Conservation (phyloP, 2,888 invertebrate genomes). For the Ditula angustiorana region DNA sequence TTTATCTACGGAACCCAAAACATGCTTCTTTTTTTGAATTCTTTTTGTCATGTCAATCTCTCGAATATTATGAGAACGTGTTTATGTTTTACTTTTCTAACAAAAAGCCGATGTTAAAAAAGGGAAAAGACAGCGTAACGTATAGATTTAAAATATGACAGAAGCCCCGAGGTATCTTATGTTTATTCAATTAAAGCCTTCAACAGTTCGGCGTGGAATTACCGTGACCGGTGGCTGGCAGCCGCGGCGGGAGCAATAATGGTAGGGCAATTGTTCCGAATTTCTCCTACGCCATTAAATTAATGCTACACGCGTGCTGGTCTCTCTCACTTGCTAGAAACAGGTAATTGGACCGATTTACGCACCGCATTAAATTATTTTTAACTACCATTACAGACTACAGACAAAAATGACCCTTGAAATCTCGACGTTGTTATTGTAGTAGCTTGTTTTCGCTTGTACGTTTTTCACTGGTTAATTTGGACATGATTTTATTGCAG, state of each 20-base stretch:
- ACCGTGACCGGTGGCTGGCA: constrained; percentile 20
- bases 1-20: no score
- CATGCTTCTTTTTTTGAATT: no score
- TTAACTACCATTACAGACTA: constrained; percentile 54
- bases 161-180: constrained; percentile 19
- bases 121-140: no score
- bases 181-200: constrained; percentile 35
- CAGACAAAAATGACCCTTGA: constrained; percentile 50
- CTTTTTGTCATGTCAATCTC: no score
- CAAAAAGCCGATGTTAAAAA: no score
- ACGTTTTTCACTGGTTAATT: constrained; percentile 56
- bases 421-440: constrained; percentile 41
- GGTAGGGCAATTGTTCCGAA: constrained; percentile 70
- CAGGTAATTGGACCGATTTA: constrained; percentile 74
- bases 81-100: no score
- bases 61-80: no score
- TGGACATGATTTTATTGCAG: constrained; percentile 67
- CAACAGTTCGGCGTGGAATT: constrained; percentile 3
- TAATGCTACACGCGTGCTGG: constrained; percentile 67
- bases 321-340: constrained; percentile 47
- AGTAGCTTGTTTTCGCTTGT: constrained; percentile 39
- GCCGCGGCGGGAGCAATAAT: constrained; percentile 50
- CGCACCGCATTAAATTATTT: constrained; percentile 62
- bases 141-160: constrained; percentile 18
- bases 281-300: constrained; percentile 72